Evolutionary conservation across 2,113 vertebrate genomes (phyloP).

Genomic region (Zosterops pallidus): DNA sequence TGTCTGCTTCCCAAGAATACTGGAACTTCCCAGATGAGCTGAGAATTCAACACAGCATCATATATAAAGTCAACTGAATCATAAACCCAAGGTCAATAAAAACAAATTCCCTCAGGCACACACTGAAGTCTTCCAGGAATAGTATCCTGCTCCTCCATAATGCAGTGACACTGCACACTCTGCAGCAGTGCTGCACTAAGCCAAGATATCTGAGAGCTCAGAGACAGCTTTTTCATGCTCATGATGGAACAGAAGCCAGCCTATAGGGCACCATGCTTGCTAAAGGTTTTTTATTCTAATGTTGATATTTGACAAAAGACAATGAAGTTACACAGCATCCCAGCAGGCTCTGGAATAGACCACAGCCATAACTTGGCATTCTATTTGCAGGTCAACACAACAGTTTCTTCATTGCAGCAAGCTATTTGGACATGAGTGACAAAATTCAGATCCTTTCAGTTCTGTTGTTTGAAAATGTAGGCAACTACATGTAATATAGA

Average conservation of each 20-base stretch:
- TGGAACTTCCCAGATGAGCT: not conserved
- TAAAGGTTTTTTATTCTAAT: not conserved
- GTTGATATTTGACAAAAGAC: not conserved
- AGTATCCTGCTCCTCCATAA: accelerated
- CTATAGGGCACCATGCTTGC: not conserved
- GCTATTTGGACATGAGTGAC: not conserved
- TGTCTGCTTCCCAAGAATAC: slow-evolving; percentile 9
- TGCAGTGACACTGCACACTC: not conserved
- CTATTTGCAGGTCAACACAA: not conserved
- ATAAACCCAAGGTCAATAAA: slow-evolving; percentile 26
- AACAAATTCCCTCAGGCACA: not conserved
- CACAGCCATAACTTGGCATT: not conserved
- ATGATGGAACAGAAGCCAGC: not conserved
- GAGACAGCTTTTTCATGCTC: not conserved
- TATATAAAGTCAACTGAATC: slow-evolving; percentile 28
- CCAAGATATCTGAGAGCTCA: not conserved
- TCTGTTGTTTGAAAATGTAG: not conserved
- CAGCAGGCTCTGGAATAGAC: not conserved
- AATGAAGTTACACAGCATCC: not conserved
- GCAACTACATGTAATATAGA: not conserved
- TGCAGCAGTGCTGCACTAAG: not conserved
- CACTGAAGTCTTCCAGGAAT: not conserved
- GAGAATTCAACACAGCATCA: not conserved
- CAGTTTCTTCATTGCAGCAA: not conserved
- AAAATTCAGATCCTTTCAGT: not conserved